phyloP scores from a whole-genome alignment of 2,113 vertebrate species.

The Herpetotheres cachinnans region DNA sequence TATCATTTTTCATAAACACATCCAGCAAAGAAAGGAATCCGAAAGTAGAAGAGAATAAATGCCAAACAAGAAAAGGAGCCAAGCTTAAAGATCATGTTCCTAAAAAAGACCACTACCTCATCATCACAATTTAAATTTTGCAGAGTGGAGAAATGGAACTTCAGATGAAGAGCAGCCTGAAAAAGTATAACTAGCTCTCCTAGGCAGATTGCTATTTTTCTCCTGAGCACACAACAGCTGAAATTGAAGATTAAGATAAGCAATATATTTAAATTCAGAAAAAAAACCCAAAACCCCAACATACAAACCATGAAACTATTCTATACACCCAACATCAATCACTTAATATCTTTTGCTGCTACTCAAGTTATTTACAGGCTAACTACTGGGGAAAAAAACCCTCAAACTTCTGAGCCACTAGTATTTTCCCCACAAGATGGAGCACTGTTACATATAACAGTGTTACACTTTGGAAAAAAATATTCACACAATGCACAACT shows the following conservation, averaged over 20 bases:
- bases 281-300: neutral
- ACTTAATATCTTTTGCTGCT: neutral
- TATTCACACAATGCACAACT: neutral
- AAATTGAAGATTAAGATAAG: neutral
- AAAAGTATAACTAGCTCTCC: neutral
- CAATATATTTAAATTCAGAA: neutral
- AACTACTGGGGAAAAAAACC: neutral
- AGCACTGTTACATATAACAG: neutral
- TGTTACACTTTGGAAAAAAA: neutral
- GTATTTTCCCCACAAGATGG: constrained; percentile 4
- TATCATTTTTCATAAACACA: constrained; percentile 11
- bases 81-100: constrained; percentile 20
- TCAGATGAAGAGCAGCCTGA: constrained; percentile 12
- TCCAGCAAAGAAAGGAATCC: constrained; percentile 27
- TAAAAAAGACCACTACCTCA: constrained; percentile 44
- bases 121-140: constrained; percentile 3
- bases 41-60: neutral
- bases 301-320: neutral
- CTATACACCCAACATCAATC: neutral
- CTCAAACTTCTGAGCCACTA: neutral
- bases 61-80: neutral
- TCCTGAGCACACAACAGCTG: neutral
- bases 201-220: neutral
- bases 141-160: neutral
- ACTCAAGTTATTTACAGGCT: neutral